Conservation (phyloP, 1,140 invertebrate species). For the Heliconius melpomene region DNA sequence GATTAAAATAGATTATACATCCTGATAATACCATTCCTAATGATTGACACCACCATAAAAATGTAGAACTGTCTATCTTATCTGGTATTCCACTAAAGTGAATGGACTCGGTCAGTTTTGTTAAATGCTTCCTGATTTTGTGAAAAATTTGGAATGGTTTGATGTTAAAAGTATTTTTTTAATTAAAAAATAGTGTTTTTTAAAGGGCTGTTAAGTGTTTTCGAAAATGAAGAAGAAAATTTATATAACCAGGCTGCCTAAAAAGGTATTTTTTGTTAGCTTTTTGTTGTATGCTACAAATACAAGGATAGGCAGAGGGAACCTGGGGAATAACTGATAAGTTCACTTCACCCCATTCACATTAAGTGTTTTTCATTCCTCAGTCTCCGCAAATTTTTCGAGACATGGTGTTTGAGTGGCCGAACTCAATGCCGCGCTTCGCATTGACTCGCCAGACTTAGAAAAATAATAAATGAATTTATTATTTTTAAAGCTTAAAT, state of each 20-base stretch:
- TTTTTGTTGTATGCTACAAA: background rate
- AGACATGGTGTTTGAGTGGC: too few relatives aligned
- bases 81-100: slow-evolving; percentile 39
- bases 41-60: slow-evolving; percentile 49
- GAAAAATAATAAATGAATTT: too few relatives aligned
- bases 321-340: too few relatives aligned
- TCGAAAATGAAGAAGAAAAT: slow-evolving; percentile 64
- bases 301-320: background rate
- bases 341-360: too few relatives aligned
- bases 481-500: too few relatives aligned
- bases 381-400: too few relatives aligned
- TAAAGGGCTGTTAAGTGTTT: background rate
- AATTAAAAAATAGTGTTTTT: too few relatives aligned
- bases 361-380: too few relatives aligned
- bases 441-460: too few relatives aligned
- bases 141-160: background rate
- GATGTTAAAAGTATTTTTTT: background rate
- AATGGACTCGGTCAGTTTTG: slow-evolving; percentile 27
- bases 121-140: background rate
- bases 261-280: slow-evolving; percentile 53
- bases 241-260: slow-evolving; percentile 53
- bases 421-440: too few relatives aligned
- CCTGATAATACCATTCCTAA: slow-evolving; percentile 43
- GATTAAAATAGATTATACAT: slow-evolving; percentile 56
- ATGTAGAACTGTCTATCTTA: slow-evolving; percentile 46